phyloP scores from a whole-genome alignment of 2,113 vertebrate genomes.

The Laterallus jamaicensis region DNA sequence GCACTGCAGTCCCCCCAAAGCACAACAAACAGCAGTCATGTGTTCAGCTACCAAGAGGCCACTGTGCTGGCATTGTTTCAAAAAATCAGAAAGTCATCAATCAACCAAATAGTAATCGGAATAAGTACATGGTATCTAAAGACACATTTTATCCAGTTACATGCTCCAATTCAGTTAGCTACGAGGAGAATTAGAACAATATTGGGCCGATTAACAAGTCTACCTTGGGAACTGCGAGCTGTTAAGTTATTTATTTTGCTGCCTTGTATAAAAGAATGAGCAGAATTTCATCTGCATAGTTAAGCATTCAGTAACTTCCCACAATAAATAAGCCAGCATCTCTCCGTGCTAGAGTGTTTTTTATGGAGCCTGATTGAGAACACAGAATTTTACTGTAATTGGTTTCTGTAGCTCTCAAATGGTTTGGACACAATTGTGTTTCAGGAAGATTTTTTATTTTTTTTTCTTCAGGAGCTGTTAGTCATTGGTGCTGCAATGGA shows the following conservation, averaged over 20 bases:
- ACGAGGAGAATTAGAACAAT: slow-evolving; percentile 75
- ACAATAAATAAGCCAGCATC: slow-evolving; percentile 37
- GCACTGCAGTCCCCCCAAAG: slow-evolving; percentile 77
- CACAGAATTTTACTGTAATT: slow-evolving; percentile 37
- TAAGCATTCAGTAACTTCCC: slow-evolving; percentile 46
- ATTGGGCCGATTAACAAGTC: slow-evolving; percentile 75
- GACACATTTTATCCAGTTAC: slow-evolving; percentile 74
- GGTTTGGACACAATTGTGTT: neutral
- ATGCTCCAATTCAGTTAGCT: slow-evolving; percentile 71
- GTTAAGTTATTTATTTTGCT: slow-evolving; percentile 76
- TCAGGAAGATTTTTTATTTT: slow-evolving; percentile 12
- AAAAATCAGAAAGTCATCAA: slow-evolving; percentile 81
- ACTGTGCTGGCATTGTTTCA: slow-evolving; percentile 78
- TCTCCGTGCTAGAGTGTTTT: neutral
- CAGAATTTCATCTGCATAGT: slow-evolving; percentile 73
- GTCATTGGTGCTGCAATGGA: neutral
- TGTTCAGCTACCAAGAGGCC: slow-evolving; percentile 65
- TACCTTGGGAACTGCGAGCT: slow-evolving; percentile 67
- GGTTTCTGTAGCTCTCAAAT: slow-evolving; percentile 38
- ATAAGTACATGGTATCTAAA: slow-evolving; percentile 75
- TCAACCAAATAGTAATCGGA: slow-evolving; percentile 75
- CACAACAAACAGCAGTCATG: slow-evolving; percentile 77
- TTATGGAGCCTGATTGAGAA: slow-evolving; percentile 18
- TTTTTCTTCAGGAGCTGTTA: neutral
- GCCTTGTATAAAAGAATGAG: slow-evolving; percentile 58